Evolutionary conservation across 2,113 vertebrate species (phyloP).

Genomic region (Serranochromis macrocephalus): DNA sequence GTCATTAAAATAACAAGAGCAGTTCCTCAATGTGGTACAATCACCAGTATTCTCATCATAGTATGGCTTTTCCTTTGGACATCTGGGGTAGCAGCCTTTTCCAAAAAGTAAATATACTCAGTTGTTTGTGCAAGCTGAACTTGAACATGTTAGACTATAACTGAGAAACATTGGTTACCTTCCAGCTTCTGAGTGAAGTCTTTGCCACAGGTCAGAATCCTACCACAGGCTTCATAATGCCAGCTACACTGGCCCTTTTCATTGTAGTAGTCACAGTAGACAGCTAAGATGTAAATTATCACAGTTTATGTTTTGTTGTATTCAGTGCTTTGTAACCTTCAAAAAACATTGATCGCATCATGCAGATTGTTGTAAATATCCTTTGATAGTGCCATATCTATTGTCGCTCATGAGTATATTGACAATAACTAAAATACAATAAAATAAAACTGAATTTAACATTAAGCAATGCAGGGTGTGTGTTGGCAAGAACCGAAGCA

Average conservation of each 20-base stretch:
- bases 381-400: not conserved
- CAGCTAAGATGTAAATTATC: constrained; percentile 52
- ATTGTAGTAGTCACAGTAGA: constrained; percentile 85
- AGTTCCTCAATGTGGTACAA: constrained; percentile 70
- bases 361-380: not conserved
- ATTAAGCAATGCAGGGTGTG: not conserved
- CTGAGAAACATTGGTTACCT: constrained; percentile 57
- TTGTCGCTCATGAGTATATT: not conserved
- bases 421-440: fast-evolving
- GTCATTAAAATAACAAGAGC: constrained; percentile 74
- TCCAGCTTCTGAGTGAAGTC: constrained; percentile 72
- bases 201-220: constrained; percentile 71
- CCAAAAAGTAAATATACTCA: not conserved
- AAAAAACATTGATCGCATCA: not conserved
- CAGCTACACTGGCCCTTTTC: constrained; percentile 69
- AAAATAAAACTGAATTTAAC: not conserved
- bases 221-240: constrained; percentile 81
- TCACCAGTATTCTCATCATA: constrained; percentile 75
- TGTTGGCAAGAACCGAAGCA: not conserved
- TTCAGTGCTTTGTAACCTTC: not conserved
- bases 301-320: not conserved
- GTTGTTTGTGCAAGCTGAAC: not conserved
- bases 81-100: constrained; percentile 82
- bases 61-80: constrained; percentile 68
- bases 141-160: not conserved